Evolutionary conservation across 1,140 invertebrate genomes (phyloP).

Genomic region (Acromyrmex charruanus): DNA sequence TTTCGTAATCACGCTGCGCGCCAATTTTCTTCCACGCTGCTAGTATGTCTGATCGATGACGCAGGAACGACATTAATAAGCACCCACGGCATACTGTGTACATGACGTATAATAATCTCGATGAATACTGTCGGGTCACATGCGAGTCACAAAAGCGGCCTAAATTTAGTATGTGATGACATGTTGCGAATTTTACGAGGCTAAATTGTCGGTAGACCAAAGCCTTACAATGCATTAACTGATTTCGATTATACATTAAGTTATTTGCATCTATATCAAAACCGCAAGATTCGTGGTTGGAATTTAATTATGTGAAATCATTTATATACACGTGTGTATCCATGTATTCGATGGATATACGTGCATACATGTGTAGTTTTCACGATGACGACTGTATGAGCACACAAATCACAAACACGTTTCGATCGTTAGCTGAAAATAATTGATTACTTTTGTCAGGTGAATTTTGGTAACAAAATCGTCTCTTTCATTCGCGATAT

Average conservation of each 20-base stretch:
- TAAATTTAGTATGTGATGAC: constrained; percentile 66
- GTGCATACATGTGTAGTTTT: constrained; percentile 19
- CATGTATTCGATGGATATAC: neutral
- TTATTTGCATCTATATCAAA: constrained; percentile 40
- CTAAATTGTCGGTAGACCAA: constrained; percentile 47
- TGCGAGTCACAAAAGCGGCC: constrained; percentile 73
- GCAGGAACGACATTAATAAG: constrained; percentile 74
- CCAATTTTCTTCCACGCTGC: constrained; percentile 54
- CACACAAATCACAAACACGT: constrained; percentile 26
- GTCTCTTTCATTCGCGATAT: constrained; percentile 64
- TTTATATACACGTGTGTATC: neutral
- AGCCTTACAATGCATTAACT: constrained; percentile 45
- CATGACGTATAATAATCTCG: constrained; percentile 71
- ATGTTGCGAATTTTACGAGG: constrained; percentile 57
- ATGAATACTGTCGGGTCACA: constrained; percentile 73
- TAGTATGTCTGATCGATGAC: constrained; percentile 66
- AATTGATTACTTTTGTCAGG: constrained; percentile 73
- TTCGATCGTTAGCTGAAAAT: constrained; percentile 63
- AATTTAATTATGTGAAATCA: constrained; percentile 57
- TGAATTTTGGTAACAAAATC: constrained; percentile 74
- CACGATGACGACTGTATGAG: constrained; percentile 24
- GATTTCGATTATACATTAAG: constrained; percentile 46
- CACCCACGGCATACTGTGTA: constrained; percentile 67
- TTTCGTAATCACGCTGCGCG: constrained; percentile 43
- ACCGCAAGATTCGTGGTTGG: constrained; percentile 14